phyloP scores from a whole-genome alignment of 2,888 invertebrate species.

The Tethea ocularis region DNA sequence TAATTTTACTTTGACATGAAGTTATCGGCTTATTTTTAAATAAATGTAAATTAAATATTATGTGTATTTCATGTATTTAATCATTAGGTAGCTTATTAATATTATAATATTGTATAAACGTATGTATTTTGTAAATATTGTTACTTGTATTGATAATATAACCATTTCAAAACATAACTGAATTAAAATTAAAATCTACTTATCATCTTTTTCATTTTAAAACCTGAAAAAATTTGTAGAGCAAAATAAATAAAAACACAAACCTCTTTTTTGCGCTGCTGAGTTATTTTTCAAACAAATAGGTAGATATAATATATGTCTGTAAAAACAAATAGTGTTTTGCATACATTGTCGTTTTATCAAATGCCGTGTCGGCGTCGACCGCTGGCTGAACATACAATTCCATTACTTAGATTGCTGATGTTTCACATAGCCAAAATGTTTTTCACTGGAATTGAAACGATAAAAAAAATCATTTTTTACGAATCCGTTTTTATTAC shows the following conservation, averaged over 20 bases:
- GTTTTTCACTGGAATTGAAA: slow-evolving; percentile 37
- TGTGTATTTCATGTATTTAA: no score
- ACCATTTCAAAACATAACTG: no score
- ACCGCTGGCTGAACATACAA: slow-evolving; percentile 27
- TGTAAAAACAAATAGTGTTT: slow-evolving; percentile 9
- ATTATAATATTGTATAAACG: no score
- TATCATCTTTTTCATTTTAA: no score
- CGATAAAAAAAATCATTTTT: slow-evolving; percentile 29
- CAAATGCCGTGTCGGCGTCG: slow-evolving; percentile 18
- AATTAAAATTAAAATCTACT: no score
- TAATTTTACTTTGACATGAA: no score
- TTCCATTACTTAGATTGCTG: slow-evolving; percentile 48
- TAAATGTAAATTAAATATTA: no score
- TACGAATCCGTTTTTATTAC: slow-evolving; percentile 16
- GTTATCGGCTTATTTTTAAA: no score
- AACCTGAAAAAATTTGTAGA: no score
- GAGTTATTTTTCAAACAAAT: not conserved
- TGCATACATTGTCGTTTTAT: slow-evolving; percentile 22
- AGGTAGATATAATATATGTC: not conserved
- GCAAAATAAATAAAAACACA: not conserved
- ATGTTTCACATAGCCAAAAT: slow-evolving; percentile 36
- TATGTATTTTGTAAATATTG: no score
- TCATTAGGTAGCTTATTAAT: no score
- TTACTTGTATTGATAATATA: no score
- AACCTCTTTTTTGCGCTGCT: not conserved